A percentile compares a stretch with the other conserved stretches of the same genome.
Evolutionary conservation across 1,140 invertebrate genomes (phyloP).

Genomic region (Uloborus diversus): DNA sequence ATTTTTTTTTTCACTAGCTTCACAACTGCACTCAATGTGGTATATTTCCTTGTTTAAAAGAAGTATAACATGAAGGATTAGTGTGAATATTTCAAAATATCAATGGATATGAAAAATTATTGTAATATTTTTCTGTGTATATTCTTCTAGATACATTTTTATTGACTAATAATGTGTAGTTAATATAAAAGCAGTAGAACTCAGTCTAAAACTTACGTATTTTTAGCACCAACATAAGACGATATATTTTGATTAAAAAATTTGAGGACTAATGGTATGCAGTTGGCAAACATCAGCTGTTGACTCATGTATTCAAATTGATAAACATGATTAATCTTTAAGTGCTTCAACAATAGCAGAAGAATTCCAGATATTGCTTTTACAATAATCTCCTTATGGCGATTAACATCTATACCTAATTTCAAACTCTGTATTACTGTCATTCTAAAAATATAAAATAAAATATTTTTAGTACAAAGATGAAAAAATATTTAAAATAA

Average conservation of each 20-base stretch:
- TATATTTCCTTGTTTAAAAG: no score
- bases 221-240: constrained; percentile 93
- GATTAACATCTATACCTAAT: constrained; percentile 94
- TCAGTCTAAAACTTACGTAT: constrained; percentile 69
- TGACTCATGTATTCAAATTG: constrained; percentile 99
- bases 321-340: constrained; percentile 99
- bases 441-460: constrained; percentile 71
- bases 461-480: background rate
- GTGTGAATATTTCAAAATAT: no score
- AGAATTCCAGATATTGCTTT: constrained; percentile 97
- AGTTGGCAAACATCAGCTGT: constrained; percentile 99
- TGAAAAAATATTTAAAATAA: background rate
- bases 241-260: constrained; percentile 99
- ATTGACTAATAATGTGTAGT: no score
- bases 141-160: no score
- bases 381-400: constrained; percentile 99
- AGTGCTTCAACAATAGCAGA: constrained; percentile 93
- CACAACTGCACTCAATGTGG: no score
- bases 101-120: no score
- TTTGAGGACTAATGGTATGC: constrained; percentile 97
- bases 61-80: no score
- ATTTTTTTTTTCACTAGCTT: no score
- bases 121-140: no score
- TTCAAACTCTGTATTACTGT: constrained; percentile 97
- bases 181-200: background rate